These are phyloP conservation scores for Drosophila ercepeae DNA, from an alignment of 1,140 invertebrate genomes.

Conservation along the genomic window DNA sequence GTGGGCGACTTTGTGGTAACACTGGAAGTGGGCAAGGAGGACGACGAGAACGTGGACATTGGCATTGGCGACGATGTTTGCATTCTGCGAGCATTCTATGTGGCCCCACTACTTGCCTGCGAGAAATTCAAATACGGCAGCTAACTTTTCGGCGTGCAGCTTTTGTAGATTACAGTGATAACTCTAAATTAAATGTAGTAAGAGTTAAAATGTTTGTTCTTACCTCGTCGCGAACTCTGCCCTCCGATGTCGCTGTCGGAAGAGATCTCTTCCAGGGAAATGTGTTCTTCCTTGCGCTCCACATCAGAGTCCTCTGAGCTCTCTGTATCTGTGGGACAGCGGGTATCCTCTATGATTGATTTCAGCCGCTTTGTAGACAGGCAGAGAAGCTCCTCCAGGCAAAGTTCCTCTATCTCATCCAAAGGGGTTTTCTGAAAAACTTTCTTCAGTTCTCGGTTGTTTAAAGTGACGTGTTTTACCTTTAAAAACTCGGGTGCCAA, in stretches of 20 bases:
- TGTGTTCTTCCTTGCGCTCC: slow-evolving; percentile 84
- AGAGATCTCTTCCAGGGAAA: slow-evolving; percentile 86
- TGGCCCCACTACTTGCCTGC: slow-evolving; percentile 57
- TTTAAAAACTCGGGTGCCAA: slow-evolving; percentile 86
- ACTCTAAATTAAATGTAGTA: slow-evolving; percentile 56
- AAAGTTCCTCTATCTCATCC: slow-evolving; percentile 87
- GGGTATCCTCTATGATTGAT: slow-evolving; percentile 85
- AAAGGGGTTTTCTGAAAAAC: slow-evolving; percentile 83
- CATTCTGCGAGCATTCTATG: slow-evolving; percentile 70
- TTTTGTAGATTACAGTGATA: slow-evolving; percentile 37
- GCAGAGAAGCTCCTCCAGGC: slow-evolving; percentile 86
- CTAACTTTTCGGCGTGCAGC: slow-evolving; percentile 42
- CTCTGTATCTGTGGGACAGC: slow-evolving; percentile 86
- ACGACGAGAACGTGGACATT: slow-evolving; percentile 58
- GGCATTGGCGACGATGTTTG: slow-evolving; percentile 71
- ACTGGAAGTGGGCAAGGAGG: slow-evolving; percentile 68
- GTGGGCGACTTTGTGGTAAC: slow-evolving; percentile 78
- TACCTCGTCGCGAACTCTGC: slow-evolving; percentile 9
- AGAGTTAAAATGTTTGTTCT: neutral
- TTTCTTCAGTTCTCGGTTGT: neutral
- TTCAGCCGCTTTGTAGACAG: slow-evolving; percentile 86
- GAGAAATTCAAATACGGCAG: slow-evolving; percentile 75
- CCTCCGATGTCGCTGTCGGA: slow-evolving; percentile 84
- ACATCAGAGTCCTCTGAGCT: slow-evolving; percentile 84
- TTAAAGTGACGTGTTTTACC: slow-evolving; percentile 4